Evolutionary conservation across 2,888 invertebrate genomes (phyloP).

Genomic region (Pammene fasciana): DNA sequence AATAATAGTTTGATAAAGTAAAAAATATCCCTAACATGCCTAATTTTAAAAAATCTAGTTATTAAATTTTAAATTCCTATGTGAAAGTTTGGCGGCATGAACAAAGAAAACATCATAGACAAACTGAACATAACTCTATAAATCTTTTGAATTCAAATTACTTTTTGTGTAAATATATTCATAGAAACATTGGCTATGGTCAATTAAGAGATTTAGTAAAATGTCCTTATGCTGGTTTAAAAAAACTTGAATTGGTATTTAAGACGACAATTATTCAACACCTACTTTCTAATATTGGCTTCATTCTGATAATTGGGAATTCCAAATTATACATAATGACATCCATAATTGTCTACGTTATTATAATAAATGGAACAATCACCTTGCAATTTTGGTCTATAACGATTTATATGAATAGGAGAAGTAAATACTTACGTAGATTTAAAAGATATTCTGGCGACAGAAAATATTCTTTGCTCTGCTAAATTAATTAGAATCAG

Average conservation of each 20-base stretch:
- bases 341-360: constrained; percentile 16
- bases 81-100: constrained; percentile 10
- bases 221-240: neutral
- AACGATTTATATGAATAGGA: neutral
- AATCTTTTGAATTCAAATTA: neutral
- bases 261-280: neutral
- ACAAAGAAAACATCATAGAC: neutral
- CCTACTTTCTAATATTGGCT: constrained; percentile 20
- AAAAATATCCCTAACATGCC: too few relatives aligned
- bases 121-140: neutral
- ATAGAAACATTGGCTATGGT: neutral
- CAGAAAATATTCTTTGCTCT: too few relatives aligned
- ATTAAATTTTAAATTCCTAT: neutral
- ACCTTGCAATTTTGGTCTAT: neutral
- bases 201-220: constrained; percentile 14
- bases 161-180: constrained; percentile 1
- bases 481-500: too few relatives aligned
- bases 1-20: too few relatives aligned
- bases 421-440: too few relatives aligned
- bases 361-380: constrained; percentile 20
- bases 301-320: constrained; percentile 14
- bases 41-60: too few relatives aligned
- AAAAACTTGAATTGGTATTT: neutral
- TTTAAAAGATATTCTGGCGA: too few relatives aligned
- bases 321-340: constrained; percentile 26